phyloP scores from a whole-genome alignment of 2,113 vertebrate genomes.

The Dipodomys ordii region DNA sequence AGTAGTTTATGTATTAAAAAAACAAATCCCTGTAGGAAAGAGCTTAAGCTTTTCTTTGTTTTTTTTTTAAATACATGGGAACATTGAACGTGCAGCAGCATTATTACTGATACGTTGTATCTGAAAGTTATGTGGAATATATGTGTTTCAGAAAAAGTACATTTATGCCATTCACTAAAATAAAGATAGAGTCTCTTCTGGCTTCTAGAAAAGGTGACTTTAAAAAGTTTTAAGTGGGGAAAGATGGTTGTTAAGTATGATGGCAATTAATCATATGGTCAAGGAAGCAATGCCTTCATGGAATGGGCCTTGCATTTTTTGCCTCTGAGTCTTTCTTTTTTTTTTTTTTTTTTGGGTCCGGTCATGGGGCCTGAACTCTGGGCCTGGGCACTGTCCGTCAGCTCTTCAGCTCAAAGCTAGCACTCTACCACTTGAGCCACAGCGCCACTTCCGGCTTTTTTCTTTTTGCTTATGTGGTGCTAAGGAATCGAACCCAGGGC shows the following conservation, averaged over 20 bases:
- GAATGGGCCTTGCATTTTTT: constrained; percentile 29
- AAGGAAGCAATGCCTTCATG: neutral
- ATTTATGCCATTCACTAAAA: neutral
- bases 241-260: neutral
- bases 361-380: too few relatives aligned
- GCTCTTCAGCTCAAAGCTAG: too few relatives aligned
- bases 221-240: neutral
- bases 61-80: neutral
- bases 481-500: too few relatives aligned
- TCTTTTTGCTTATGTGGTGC: too few relatives aligned
- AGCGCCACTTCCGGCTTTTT: too few relatives aligned
- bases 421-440: too few relatives aligned
- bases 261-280: neutral
- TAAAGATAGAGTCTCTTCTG: neutral
- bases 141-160: neutral
- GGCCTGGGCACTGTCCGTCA: too few relatives aligned
- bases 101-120: neutral
- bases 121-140: neutral
- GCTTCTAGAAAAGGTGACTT: neutral
- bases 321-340: neutral
- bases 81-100: accelerated
- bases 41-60: neutral
- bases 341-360: too few relatives aligned
- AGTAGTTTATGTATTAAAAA: neutral
- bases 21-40: neutral